Evolutionary conservation across 2,113 vertebrate species (phyloP).

Genomic region (Callorhinus ursinus): DNA sequence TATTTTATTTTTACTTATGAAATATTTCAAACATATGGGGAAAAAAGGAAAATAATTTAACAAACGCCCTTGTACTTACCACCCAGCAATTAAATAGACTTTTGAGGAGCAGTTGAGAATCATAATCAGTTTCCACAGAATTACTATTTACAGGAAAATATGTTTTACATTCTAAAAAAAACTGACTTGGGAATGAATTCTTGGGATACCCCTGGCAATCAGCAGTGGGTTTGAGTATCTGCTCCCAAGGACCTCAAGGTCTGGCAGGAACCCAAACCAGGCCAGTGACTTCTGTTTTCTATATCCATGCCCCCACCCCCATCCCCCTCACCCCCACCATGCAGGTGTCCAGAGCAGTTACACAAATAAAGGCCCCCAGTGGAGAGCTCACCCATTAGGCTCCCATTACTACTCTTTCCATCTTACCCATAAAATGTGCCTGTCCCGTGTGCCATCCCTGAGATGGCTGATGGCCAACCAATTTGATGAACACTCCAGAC

Average conservation of each 20-base stretch:
- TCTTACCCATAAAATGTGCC: not conserved
- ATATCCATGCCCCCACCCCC: not conserved
- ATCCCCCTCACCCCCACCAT: not conserved
- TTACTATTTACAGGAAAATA: constrained; percentile 33
- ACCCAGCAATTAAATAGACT: constrained; percentile 76
- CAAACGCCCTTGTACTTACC: constrained; percentile 23
- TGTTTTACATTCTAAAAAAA: constrained; percentile 23
- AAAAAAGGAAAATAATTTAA: constrained; percentile 63
- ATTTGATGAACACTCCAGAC: not conserved
- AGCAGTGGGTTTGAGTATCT: not conserved
- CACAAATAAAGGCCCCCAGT: not conserved
- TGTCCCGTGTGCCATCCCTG: not conserved
- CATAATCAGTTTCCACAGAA: constrained; percentile 55
- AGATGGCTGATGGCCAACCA: not conserved
- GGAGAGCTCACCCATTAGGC: not conserved
- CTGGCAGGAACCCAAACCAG: not conserved
- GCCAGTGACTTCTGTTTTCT: not conserved
- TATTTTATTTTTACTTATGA: constrained; percentile 58
- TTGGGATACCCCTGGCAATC: not conserved
- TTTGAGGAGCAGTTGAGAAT: constrained; percentile 64
- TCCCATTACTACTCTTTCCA: not conserved
- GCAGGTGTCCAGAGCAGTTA: not conserved
- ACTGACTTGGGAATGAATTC: not conserved
- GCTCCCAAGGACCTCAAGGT: not conserved
- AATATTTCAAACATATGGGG: constrained; percentile 52